Conservation (phyloP, 92 coral and sea anemone genomes). For the Umimayanthus chanpuru region DNA sequence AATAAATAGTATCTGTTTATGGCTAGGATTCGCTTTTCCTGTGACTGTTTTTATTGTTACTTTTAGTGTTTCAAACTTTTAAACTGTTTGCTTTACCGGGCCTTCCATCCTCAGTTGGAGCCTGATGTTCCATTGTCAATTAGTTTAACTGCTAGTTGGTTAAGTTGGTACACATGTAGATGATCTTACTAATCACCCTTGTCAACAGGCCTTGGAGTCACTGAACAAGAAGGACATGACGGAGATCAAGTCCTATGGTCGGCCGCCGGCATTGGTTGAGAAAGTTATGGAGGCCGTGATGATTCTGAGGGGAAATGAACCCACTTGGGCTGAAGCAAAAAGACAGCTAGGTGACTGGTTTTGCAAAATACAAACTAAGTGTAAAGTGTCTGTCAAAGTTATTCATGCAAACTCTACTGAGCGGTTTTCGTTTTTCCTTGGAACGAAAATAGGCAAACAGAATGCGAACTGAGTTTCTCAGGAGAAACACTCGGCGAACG, state of each 20-base stretch:
- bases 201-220: constrained; percentile 78
- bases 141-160: background rate
- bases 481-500: no score
- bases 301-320: constrained; percentile 93
- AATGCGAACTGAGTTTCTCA: no score
- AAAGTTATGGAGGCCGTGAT: constrained; percentile 99
- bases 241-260: constrained; percentile 97
- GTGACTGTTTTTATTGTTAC: no score
- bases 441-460: no score
- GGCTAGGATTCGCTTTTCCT: no score
- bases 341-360: constrained; percentile 86
- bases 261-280: constrained; percentile 98
- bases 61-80: no score
- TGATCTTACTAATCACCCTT: background rate
- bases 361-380: background rate
- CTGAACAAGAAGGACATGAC: constrained; percentile 99
- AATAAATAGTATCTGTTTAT: no score
- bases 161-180: background rate
- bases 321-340: constrained; percentile 99
- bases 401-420: no score
- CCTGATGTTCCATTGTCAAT: background rate
- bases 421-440: no score
- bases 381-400: no score
- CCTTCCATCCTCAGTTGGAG: background rate
- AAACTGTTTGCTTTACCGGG: background rate